Percentiles rank a stretch among this genome's conserved stretches.
Conservation (phyloP, 1,140 invertebrate species). For the Aphelenchoides fujianensis region DNA sequence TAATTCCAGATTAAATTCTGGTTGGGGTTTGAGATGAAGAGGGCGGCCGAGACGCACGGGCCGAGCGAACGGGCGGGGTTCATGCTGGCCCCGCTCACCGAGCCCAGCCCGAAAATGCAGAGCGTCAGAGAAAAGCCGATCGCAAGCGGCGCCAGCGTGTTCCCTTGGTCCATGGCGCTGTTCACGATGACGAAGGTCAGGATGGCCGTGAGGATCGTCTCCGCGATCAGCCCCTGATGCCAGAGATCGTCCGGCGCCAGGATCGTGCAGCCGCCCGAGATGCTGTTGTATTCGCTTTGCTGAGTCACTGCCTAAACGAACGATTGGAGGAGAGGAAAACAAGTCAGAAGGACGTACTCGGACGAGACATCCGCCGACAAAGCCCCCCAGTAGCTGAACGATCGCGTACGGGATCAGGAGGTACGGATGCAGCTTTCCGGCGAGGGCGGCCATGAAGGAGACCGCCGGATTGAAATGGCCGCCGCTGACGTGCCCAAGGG, state of each 20-base stretch:
- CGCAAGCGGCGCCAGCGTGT: conserved; percentile 14
- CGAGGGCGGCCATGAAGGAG: conserved; percentile 55
- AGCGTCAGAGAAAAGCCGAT: conserved; percentile 17
- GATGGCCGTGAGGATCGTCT: conserved; percentile 10
- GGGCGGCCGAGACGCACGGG: neutral
- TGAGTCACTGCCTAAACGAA: conserved; percentile 31
- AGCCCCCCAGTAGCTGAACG: conserved; percentile 59
- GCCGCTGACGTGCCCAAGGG: conserved; percentile 55
- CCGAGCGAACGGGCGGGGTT: conserved; percentile 61
- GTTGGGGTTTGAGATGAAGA: neutral
- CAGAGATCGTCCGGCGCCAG: neutral
- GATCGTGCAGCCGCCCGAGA: conserved; percentile 12
- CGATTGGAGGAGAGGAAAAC: neutral
- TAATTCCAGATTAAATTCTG: neutral
- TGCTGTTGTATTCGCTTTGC: conserved; percentile 29
- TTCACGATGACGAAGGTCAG: neutral
- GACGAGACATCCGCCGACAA: conserved; percentile 60
- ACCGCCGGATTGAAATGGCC: conserved; percentile 64
- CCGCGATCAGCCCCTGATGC: conserved; percentile 20
- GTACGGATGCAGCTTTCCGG: conserved; percentile 47
- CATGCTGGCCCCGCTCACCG: conserved; percentile 63
- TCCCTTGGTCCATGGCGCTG: neutral
- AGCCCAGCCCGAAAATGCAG: conserved; percentile 42
- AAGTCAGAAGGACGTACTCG: conserved; percentile 46
- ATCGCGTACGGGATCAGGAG: conserved; percentile 53